These are phyloP conservation scores for Diabrotica balteata DNA, from an alignment of 2,888 invertebrate species.

Conservation along the genomic window DNA sequence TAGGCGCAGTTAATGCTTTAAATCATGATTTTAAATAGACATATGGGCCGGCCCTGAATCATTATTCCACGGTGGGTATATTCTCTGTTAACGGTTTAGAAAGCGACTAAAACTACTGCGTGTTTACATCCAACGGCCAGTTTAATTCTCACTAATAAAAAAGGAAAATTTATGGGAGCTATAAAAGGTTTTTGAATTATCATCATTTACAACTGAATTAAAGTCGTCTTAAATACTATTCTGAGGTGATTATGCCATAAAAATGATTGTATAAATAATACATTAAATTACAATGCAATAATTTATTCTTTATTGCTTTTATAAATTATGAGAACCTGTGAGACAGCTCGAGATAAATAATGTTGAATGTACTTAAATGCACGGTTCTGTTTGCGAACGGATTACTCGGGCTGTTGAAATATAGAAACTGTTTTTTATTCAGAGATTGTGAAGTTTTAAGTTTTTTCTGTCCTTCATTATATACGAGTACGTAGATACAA, in stretches of 20 bases:
- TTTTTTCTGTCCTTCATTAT: no score
- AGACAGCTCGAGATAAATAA: no score
- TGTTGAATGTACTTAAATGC: no score
- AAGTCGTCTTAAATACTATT: conserved; percentile 38
- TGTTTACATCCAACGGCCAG: conserved; percentile 18
- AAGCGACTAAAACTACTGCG: conserved; percentile 18
- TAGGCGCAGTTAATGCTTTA: neutral
- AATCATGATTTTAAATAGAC: neutral
- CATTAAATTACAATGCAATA: conserved; percentile 35
- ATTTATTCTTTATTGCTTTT: conserved; percentile 30
- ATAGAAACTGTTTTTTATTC: no score
- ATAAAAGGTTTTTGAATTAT: conserved; percentile 39
- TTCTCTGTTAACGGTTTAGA: conserved; percentile 6
- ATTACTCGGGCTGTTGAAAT: no score
- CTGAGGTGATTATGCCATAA: conserved; percentile 38
- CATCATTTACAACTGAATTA: conserved; percentile 41
- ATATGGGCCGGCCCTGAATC: neutral
- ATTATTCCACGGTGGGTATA: neutral
- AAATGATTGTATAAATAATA: conserved; percentile 35
- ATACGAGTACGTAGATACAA: no score
- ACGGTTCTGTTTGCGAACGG: no score
- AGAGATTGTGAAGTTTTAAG: no score
- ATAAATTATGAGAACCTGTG: conserved; percentile 28
- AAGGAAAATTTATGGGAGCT: conserved; percentile 37
- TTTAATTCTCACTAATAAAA: conserved; percentile 31